Conservation (phyloP, 2,888 invertebrate genomes). For the Lydus trimaculatus region DNA sequence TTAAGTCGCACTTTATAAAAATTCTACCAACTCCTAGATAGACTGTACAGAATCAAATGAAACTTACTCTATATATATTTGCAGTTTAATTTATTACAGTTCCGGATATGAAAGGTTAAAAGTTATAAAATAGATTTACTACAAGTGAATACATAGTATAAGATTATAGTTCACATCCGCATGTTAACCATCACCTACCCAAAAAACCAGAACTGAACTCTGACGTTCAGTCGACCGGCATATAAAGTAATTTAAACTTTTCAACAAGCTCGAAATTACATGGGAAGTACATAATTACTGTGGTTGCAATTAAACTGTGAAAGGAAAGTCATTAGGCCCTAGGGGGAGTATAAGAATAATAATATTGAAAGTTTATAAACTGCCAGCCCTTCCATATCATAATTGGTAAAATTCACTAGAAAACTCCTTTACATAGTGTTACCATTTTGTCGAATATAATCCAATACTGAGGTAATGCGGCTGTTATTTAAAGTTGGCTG, state of each 20-base stretch:
- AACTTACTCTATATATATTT: neutral
- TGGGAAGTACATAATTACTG: slow-evolving; percentile 56
- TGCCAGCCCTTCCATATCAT: slow-evolving; percentile 14
- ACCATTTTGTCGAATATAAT: neutral
- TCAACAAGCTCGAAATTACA: slow-evolving; percentile 56
- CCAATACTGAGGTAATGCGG: neutral
- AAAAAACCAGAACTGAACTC: neutral
- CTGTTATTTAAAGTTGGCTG: neutral
- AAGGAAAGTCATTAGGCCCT: slow-evolving; percentile 47
- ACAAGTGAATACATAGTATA: neutral
- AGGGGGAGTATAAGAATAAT: slow-evolving; percentile 41
- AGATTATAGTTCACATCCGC: neutral
- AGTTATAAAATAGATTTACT: neutral
- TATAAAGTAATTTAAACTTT: slow-evolving; percentile 59
- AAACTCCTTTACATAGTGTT: neutral
- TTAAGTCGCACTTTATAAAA: neutral
- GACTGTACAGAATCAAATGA: neutral
- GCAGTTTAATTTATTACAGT: neutral
- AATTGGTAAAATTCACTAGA: slow-evolving; percentile 6
- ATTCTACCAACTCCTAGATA: neutral
- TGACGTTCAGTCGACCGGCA: slow-evolving; percentile 36
- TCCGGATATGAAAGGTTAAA: neutral
- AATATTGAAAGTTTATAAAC: slow-evolving; percentile 49
- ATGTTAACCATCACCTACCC: neutral
- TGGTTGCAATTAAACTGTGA: slow-evolving; percentile 44